Evolutionary conservation across 2,888 invertebrate genomes (phyloP).

Genomic region (Proisotoma minuta): DNA sequence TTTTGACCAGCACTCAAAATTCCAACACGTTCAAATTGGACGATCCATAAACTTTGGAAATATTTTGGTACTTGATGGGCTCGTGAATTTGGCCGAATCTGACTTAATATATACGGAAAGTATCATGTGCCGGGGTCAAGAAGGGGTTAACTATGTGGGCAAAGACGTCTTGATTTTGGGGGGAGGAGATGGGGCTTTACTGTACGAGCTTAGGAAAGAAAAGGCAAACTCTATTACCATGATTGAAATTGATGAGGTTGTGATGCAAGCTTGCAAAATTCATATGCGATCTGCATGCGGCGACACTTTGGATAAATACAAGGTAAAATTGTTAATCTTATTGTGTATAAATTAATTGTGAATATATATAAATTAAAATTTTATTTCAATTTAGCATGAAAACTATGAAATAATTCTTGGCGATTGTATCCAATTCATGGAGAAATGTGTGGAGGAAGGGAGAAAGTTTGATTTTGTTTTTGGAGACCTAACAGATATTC

Average conservation of each 20-base stretch:
- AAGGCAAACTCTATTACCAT: conserved; percentile 83
- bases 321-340: not conserved
- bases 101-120: conserved; percentile 88
- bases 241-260: conserved; percentile 71
- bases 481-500: conserved; percentile 88
- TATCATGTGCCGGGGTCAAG: conserved; percentile 78
- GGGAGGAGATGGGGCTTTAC: conserved; percentile 85
- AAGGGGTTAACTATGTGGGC: conserved; percentile 71
- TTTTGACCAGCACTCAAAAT: conserved; percentile 74
- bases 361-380: not conserved
- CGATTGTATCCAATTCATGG: conserved; percentile 78
- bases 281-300: conserved; percentile 81
- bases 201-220: conserved; percentile 82
- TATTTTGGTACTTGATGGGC: conserved; percentile 81
- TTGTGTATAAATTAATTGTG: not conserved
- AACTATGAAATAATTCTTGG: conserved; percentile 86
- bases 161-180: conserved; percentile 89
- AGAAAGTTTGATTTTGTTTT: conserved; percentile 84
- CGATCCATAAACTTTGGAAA: conserved; percentile 85
- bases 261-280: conserved; percentile 78
- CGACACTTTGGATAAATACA: conserved; percentile 71
- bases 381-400: conserved; percentile 53
- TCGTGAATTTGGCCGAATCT: conserved; percentile 78
- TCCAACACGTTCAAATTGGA: conserved; percentile 84
- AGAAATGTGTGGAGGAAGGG: conserved; percentile 70